phyloP scores from a whole-genome alignment of 1,140 invertebrate genomes.

The Parasteatoda tepidariorum region DNA sequence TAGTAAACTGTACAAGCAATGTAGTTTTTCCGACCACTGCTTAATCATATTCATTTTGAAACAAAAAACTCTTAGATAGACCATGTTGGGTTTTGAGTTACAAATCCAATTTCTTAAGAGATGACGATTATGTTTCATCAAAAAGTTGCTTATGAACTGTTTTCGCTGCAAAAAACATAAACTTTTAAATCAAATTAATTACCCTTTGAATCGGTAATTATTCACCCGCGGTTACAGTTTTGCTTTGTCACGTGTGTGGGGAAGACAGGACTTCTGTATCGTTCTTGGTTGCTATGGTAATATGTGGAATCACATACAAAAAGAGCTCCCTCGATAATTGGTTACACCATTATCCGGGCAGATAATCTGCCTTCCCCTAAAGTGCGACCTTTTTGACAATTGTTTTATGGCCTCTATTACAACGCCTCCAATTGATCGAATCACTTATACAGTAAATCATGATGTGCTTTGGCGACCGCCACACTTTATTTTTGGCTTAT shows the following conservation, averaged over 20 bases:
- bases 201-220: no score
- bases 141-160: no score
- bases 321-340: conserved; percentile 8
- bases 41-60: no score
- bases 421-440: conserved; percentile 13
- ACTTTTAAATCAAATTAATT: no score
- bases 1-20: no score
- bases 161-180: no score
- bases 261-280: conserved; percentile 6
- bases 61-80: no score
- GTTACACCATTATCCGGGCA: conserved; percentile 37
- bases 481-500: not conserved
- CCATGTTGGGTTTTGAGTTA: no score
- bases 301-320: not conserved
- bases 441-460: conserved; percentile 17
- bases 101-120: no score
- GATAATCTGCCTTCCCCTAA: not conserved
- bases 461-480: not conserved
- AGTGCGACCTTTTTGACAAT: conserved; percentile 35
- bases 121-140: no score
- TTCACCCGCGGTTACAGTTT: no score
- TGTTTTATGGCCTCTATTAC: conserved; percentile 30
- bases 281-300: not conserved
- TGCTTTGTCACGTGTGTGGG: not conserved
- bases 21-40: no score